These are phyloP conservation scores for Noturus placidus DNA, from an alignment of 2,113 vertebrate genomes.

Conservation along the genomic window DNA sequence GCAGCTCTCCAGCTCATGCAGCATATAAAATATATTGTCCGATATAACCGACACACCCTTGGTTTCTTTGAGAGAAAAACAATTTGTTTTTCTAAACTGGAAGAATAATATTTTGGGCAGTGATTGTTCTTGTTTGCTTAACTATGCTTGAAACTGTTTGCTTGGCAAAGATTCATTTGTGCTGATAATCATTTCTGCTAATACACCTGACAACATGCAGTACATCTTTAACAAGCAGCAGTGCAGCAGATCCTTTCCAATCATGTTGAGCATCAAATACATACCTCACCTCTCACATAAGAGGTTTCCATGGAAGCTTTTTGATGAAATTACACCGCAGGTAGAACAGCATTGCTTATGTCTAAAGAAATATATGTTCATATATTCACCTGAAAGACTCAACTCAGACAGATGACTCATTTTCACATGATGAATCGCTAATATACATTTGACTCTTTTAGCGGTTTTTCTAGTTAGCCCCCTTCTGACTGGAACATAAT, in stretches of 20 bases:
- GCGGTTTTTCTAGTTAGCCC: neutral
- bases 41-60: slow-evolving; percentile 20
- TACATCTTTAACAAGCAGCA: neutral
- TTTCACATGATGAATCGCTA: neutral
- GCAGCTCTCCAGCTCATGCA: slow-evolving; percentile 41
- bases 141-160: too few relatives aligned
- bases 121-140: neutral
- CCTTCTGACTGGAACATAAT: too few relatives aligned
- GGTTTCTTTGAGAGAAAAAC: too few relatives aligned
- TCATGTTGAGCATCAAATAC: neutral
- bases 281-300: too few relatives aligned
- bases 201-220: neutral
- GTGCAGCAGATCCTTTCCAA: neutral
- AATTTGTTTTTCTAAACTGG: neutral
- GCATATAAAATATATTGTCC: slow-evolving; percentile 35
- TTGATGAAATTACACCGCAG: too few relatives aligned
- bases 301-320: too few relatives aligned
- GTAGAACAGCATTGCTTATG: neutral
- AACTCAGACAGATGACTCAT: neutral
- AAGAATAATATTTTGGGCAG: neutral
- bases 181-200: neutral
- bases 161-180: too few relatives aligned
- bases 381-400: neutral
- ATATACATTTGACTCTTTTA: neutral
- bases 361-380: neutral